Percentiles rank a stretch among this genome's conserved stretches.
Conservation (phyloP, 2,113 vertebrate genomes). For the Xerus inauris region DNA sequence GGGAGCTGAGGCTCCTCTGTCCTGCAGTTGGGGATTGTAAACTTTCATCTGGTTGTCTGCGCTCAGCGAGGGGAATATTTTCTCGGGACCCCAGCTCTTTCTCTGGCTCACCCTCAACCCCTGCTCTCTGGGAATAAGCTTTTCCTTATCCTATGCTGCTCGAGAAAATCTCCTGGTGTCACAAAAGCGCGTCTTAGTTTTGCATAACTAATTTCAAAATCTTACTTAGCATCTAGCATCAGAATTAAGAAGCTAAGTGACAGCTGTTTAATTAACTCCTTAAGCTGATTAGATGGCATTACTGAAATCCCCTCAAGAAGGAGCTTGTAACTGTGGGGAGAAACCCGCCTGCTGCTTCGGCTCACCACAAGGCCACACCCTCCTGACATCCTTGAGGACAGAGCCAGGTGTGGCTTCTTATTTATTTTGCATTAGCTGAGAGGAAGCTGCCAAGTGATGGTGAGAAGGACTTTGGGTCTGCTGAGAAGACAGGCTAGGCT, state of each 20-base stretch:
- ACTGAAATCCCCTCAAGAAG: conserved; percentile 83
- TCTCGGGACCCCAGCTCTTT: neutral
- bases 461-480: neutral
- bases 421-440: neutral
- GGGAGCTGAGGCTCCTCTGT: neutral
- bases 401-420: conserved; percentile 61
- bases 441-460: neutral
- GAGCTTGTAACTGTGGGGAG: conserved; percentile 81
- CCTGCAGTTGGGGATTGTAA: fast-evolving
- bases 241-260: conserved; percentile 87
- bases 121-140: neutral
- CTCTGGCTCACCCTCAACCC: fast-evolving
- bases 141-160: neutral
- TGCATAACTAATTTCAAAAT: conserved; percentile 84
- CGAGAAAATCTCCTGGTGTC: conserved; percentile 49
- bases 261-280: conserved; percentile 90
- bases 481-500: neutral
- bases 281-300: conserved; percentile 88
- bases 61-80: fast-evolving
- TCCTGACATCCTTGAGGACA: conserved; percentile 69
- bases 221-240: conserved; percentile 84
- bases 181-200: conserved; percentile 48
- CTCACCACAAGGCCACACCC: conserved; percentile 63
- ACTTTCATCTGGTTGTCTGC: fast-evolving
- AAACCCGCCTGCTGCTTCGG: conserved; percentile 73